Percentiles rank a stretch among this genome's conserved stretches.
These are phyloP conservation scores for Goniozus legneri DNA, from an alignment of 1,140 invertebrate species.

Conservation along the genomic window DNA sequence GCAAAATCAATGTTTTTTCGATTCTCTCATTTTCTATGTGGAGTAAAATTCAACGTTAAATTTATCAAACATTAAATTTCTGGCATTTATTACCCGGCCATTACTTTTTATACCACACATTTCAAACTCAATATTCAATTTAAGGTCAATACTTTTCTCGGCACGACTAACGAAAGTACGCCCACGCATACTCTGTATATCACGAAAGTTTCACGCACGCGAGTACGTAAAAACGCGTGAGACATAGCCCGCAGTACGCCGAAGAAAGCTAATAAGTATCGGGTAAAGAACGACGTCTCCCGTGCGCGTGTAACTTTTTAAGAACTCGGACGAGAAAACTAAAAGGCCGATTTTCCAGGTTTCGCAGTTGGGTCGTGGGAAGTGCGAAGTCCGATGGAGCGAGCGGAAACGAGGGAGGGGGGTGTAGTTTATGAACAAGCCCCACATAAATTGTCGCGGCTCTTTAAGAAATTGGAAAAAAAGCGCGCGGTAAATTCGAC, in stretches of 20 bases:
- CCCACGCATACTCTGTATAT: too few species aligned
- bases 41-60: too few species aligned
- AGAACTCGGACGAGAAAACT: conserved; percentile 32
- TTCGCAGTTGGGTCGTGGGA: background rate
- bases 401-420: conserved; percentile 12
- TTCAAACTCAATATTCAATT: too few species aligned
- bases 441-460: conserved; percentile 56
- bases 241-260: conserved; percentile 8
- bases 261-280: conserved; percentile 52
- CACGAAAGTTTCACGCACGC: conserved; percentile 42
- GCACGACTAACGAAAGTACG: too few species aligned
- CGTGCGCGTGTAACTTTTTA: conserved; percentile 51
- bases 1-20: too few species aligned
- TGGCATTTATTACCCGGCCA: too few species aligned
- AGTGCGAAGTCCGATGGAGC: background rate
- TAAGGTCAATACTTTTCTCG: too few species aligned
- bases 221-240: conserved; percentile 7
- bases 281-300: conserved; percentile 43
- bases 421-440: conserved; percentile 54
- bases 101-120: too few species aligned
- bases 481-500: conserved; percentile 40
- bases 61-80: too few species aligned
- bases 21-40: too few species aligned
- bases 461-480: conserved; percentile 56
- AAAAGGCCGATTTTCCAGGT: conserved; percentile 20